Percentiles rank a stretch among this genome's conserved stretches.
phyloP scores from a whole-genome alignment of 2,888 invertebrate species.

The Anodontia alba region DNA sequence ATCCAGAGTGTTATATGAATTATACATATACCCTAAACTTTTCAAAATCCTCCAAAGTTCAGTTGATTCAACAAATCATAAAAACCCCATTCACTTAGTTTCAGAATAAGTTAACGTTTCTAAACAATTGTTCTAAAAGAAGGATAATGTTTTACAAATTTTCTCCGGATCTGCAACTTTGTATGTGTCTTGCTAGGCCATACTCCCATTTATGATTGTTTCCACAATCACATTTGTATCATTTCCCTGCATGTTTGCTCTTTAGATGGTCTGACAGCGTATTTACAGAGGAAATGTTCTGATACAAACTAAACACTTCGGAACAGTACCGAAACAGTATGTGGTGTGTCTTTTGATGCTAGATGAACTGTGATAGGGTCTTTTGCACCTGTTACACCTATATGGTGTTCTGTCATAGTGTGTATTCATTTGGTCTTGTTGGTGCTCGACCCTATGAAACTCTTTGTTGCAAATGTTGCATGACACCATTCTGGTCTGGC shows the following conservation, averaged over 20 bases:
- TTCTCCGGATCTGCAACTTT: too few relatives aligned
- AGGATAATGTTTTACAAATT: too few relatives aligned
- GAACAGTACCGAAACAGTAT: background rate
- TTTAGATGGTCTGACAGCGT: background rate
- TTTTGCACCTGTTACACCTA: background rate
- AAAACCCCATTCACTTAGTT: too few relatives aligned
- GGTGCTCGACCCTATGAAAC: conserved; percentile 1
- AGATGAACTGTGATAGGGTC: background rate
- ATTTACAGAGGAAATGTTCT: conserved; percentile 8
- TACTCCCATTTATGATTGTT: background rate
- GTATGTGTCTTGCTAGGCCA: conserved; percentile 1
- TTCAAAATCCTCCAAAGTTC: too few relatives aligned
- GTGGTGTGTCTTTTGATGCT: conserved; percentile 4
- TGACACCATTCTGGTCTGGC: conserved; percentile 1
- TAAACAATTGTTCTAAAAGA: too few relatives aligned
- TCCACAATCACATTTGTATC: background rate
- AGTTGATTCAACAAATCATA: too few relatives aligned
- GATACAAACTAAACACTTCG: background rate
- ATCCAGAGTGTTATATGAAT: too few relatives aligned
- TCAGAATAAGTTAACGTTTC: too few relatives aligned
- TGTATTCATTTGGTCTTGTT: background rate
- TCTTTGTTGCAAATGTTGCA: conserved; percentile 8
- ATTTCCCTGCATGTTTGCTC: background rate
- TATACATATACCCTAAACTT: too few relatives aligned
- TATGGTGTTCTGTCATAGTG: background rate